Evolutionary conservation across 2,888 invertebrate genomes (phyloP).

Genomic region (Sarcophaga subvicina): DNA sequence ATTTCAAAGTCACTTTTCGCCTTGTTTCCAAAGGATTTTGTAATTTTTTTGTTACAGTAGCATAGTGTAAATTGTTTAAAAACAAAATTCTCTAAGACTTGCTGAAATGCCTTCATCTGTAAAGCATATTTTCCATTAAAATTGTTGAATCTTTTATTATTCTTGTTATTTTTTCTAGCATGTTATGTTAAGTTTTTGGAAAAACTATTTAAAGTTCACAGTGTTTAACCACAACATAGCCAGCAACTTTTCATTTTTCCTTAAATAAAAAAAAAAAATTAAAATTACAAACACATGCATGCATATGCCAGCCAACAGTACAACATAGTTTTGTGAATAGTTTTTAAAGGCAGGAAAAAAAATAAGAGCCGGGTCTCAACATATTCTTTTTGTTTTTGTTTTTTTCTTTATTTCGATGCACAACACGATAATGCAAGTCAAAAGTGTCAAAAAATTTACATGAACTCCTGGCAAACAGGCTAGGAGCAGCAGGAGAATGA

Average conservation of each 20-base stretch:
- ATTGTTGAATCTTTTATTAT: not conserved
- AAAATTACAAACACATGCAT: conserved; percentile 2
- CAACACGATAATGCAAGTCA: conserved; percentile 25
- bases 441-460: conserved; percentile 66
- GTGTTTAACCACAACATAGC: conserved; percentile 60
- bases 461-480: conserved; percentile 8
- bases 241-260: conserved; percentile 20
- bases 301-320: no score
- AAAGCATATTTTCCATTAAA: not conserved
- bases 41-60: no score
- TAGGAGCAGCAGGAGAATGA: not conserved
- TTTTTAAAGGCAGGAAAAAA: no score
- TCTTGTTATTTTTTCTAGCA: not conserved
- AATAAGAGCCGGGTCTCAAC: no score
- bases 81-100: not conserved
- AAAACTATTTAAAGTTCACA: conserved; percentile 63
- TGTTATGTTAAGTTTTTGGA: conserved; percentile 53
- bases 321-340: no score
- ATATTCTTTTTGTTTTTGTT: no score
- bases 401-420: not conserved
- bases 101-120: not conserved
- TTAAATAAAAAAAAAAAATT: not conserved
- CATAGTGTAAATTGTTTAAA: not conserved
- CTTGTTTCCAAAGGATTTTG: not conserved
- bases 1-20: no score